Percentiles rank a stretch among this genome's conserved stretches.
Conservation (phyloP, 2,113 vertebrate genomes). For the Lanius ludovicianus region DNA sequence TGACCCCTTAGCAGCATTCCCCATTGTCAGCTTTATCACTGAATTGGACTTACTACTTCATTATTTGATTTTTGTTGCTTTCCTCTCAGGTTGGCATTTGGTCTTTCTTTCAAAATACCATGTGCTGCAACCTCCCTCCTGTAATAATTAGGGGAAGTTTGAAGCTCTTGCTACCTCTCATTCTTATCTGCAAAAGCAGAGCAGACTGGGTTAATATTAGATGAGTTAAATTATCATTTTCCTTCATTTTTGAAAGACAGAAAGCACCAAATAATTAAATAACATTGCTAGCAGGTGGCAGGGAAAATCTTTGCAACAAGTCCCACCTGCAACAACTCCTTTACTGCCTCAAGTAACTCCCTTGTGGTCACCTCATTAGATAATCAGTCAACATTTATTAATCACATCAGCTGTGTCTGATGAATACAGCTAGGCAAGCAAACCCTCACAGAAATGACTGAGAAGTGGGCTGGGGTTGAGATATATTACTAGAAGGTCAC, state of each 20-base stretch:
- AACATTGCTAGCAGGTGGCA: not conserved
- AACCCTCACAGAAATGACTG: not conserved
- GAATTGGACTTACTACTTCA: not conserved
- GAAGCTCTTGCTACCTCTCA: not conserved
- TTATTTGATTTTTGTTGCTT: not conserved
- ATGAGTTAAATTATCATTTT: not conserved
- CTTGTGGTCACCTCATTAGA: not conserved
- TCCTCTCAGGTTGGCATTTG: not conserved
- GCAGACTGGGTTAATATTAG: not conserved
- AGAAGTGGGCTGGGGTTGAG: not conserved
- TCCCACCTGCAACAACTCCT: not conserved
- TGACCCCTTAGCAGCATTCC: not conserved
- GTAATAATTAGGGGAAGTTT: not conserved
- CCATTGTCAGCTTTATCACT: not conserved
- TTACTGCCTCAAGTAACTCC: not conserved
- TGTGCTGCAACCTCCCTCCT: not conserved
- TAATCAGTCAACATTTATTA: not conserved
- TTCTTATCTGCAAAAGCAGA: not conserved
- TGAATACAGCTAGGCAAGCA: not conserved
- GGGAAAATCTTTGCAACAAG: not conserved
- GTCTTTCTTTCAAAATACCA: not conserved
- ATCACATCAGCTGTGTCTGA: not conserved
- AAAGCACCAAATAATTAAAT: not conserved
- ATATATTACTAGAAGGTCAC: rapidly evolving
- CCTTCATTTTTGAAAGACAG: not conserved